Percentiles rank a stretch among this genome's conserved stretches.
Evolutionary conservation across 1,140 invertebrate genomes (phyloP).

Genomic region (Drosophila miranda): DNA sequence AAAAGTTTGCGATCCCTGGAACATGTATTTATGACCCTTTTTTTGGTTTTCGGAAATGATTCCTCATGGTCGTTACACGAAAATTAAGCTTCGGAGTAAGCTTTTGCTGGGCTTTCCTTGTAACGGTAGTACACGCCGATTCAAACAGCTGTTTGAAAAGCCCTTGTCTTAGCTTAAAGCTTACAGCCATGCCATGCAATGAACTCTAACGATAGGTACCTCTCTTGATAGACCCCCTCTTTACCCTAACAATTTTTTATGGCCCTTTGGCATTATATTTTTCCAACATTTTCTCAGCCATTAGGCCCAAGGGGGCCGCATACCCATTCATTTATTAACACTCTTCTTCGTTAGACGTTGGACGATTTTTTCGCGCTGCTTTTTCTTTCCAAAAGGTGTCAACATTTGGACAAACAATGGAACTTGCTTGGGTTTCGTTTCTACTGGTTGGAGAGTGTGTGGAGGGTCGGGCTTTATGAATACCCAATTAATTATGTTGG

Average conservation of each 20-base stretch:
- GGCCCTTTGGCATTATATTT: not conserved
- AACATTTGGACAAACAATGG: constrained; percentile 65
- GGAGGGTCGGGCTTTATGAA: constrained; percentile 47
- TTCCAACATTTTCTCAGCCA: constrained; percentile 17
- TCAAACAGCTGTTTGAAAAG: no score
- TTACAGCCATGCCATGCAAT: no score
- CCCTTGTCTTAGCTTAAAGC: no score
- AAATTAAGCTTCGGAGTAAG: no score
- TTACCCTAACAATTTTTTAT: not conserved
- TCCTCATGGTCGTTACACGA: no score
- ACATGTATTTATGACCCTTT: no score
- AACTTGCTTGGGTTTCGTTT: constrained; percentile 54
- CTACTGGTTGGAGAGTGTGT: constrained; percentile 23
- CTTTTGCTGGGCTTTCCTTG: no score
- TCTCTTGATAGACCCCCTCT: no score
- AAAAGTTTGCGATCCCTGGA: no score
- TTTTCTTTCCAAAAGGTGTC: constrained; percentile 70
- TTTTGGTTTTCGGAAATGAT: no score
- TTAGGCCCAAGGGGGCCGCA: constrained; percentile 2
- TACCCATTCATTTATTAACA: constrained; percentile 41
- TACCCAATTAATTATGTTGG: constrained; percentile 78
- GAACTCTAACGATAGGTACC: no score
- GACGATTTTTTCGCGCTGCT: constrained; percentile 50
- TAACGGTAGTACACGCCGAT: no score
- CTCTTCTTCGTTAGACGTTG: constrained; percentile 25